Base-by-base conservation (phyloP, 2,888 invertebrate species). In the Folsomia candida region DNA sequence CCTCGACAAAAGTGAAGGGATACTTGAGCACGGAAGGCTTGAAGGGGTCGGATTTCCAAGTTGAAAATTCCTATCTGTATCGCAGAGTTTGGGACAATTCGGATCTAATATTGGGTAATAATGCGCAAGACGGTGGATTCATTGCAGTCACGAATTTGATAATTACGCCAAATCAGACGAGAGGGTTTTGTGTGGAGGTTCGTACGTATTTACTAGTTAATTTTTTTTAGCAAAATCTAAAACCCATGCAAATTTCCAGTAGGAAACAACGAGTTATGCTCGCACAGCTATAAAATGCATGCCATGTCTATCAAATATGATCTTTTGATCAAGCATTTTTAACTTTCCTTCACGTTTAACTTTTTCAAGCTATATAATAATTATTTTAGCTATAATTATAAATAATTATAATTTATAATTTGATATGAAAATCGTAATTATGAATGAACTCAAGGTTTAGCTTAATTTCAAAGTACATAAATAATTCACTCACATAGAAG, bases 1-100 rank as follows among this genome's bases (percentile, higher is more conserved):
- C 85, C 1, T 84, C 83, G 2, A 84, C 84, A 2, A 86, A 86
- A 81, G 80, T 86, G 14, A 86, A 86, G 78, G 86, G 86, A 9
- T 82, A 85, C 2, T 81, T 82, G 1, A 82, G 78, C 59, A 83
- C 84, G 14, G 29, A 64, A 64, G 78, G 80, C 57, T 76, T 74
- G 1, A 67, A 76, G 29, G 77, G 80, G 29, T 70, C 70, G 26
- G 63, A 77, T 29, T 63, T 79, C 2, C 61, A 26, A 2, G 76
- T 79, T 4, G 71, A 72, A 47, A 65, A 74, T 58, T 73, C 75
- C 1, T 68, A 75, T 18, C 71, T 78, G 26, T 82, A 82, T 71
- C 70, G 78, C 20, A 74, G 81, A 64, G 75, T 83, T 61, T 86
- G 85, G 85, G 86, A 86, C 80, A 83, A 84, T 4, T 82, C 84